Percentiles rank a stretch among this genome's conserved stretches.
phyloP scores from a whole-genome alignment of 1,140 invertebrate genomes.

The Limonius californicus region DNA sequence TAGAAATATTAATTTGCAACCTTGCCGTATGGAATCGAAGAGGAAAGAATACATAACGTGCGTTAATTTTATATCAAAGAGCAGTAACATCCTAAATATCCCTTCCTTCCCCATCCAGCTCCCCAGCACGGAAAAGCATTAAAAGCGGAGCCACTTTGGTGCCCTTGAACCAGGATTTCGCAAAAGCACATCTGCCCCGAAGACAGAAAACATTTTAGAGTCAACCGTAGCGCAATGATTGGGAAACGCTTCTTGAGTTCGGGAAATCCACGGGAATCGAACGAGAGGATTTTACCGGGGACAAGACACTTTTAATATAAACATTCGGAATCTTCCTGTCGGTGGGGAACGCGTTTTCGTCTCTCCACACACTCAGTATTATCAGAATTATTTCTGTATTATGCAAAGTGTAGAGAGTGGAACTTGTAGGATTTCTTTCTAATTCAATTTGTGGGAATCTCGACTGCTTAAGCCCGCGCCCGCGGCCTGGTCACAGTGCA shows the following conservation, averaged over 20 bases:
- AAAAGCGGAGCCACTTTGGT: neutral
- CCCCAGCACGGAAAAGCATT: too few species aligned
- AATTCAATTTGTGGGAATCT: constrained; percentile 3
- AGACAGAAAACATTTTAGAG: constrained; percentile 1
- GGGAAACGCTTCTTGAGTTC: neutral
- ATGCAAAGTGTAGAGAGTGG: neutral
- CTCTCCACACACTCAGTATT: neutral
- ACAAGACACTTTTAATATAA: neutral
- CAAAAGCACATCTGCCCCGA: neutral
- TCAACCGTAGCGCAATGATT: neutral
- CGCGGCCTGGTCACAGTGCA: neutral
- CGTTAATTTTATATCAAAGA: too few species aligned
- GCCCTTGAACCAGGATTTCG: neutral
- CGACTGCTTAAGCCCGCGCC: neutral
- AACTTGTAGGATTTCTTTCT: constrained; percentile 13
- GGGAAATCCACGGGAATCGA: neutral
- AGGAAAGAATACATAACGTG: too few species aligned
- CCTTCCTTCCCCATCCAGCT: too few species aligned
- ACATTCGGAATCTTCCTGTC: neutral
- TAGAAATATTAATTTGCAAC: too few species aligned
- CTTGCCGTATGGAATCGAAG: too few species aligned
- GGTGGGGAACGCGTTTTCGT: neutral
- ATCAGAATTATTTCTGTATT: constrained; percentile 8
- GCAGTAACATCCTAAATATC: too few species aligned
- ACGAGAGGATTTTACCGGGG: neutral